Percentiles rank a stretch among this genome's conserved stretches.
Evolutionary conservation across 30 jellyfish, hydroid and myxozoan genomes (phyloP).

Genomic region (Cassiopea xamachana): DNA sequence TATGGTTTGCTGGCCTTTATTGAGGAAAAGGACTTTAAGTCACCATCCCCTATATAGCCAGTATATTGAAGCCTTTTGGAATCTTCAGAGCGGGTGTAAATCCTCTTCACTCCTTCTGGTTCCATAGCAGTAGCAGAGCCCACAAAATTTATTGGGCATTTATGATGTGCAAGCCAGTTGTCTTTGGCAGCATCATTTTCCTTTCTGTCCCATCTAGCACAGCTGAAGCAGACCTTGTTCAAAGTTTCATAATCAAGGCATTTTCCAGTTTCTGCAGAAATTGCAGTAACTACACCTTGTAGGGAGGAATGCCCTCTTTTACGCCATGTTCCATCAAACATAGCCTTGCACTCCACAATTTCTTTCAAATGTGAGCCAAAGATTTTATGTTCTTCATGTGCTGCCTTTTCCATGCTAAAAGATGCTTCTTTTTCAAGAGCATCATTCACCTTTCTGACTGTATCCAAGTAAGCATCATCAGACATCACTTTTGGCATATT

Average conservation of each 20-base stretch:
- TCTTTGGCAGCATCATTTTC: constrained; percentile 26
- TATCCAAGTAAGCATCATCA: background rate
- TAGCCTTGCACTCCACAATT: constrained; percentile 34
- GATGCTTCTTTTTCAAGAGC: background rate
- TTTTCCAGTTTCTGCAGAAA: constrained; percentile 33
- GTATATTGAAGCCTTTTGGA: constrained; percentile 31
- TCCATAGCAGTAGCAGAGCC: constrained; percentile 71
- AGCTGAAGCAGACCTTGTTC: constrained; percentile 23
- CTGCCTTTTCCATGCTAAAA: constrained; percentile 6
- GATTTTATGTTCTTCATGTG: constrained; percentile 1
- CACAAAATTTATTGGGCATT: background rate
- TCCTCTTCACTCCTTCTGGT: constrained; percentile 53
- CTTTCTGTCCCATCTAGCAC: constrained; percentile 16
- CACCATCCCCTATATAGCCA: constrained; percentile 49
- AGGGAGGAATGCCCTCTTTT: constrained; percentile 45
- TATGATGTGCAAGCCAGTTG: constrained; percentile 28
- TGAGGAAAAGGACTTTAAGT: constrained; percentile 16
- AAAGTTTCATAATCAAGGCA: constrained; percentile 26
- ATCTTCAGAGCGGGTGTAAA: constrained; percentile 1
- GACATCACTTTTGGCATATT: background rate
- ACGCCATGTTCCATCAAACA: constrained; percentile 67
- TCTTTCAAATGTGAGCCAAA: background rate
- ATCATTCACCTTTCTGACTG: background rate
- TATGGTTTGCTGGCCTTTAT: constrained; percentile 12
- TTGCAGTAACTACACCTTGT: constrained; percentile 63